phyloP scores from a whole-genome alignment of 2,113 vertebrate genomes.

The Labeo catla region DNA sequence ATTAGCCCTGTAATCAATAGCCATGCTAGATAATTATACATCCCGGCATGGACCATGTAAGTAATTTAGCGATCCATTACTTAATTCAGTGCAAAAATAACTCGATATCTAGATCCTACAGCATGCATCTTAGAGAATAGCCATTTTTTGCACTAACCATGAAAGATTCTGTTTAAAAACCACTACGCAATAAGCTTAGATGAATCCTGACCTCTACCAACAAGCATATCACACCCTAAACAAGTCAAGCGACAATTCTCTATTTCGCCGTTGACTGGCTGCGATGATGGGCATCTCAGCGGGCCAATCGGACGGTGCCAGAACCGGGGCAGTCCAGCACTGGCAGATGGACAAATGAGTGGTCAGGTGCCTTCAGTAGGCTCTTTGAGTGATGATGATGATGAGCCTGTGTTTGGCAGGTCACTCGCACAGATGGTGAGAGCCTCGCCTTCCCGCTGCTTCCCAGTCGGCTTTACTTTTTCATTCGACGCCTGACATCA shows the following conservation, averaged over 20 bases:
- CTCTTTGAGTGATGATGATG: constrained; percentile 70
- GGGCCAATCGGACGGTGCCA: constrained; percentile 44
- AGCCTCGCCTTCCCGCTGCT: constrained; percentile 65
- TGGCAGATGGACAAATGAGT: constrained; percentile 72
- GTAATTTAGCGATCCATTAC: constrained; percentile 48
- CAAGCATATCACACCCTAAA: background rate
- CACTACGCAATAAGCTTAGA: background rate
- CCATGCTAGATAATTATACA: constrained; percentile 46
- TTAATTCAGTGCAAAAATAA: constrained; percentile 40
- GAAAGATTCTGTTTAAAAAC: background rate
- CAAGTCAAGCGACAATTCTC: constrained; percentile 16
- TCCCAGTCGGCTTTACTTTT: constrained; percentile 60
- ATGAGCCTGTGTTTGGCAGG: constrained; percentile 72
- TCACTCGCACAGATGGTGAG: constrained; percentile 76
- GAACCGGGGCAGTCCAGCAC: constrained; percentile 57
- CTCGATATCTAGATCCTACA: constrained; percentile 33
- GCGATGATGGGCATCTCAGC: constrained; percentile 38
- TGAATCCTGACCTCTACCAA: background rate
- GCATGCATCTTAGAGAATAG: background rate
- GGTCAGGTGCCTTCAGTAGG: constrained; percentile 66
- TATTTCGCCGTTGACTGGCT: constrained; percentile 33
- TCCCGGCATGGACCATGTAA: constrained; percentile 37
- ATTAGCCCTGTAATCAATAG: constrained; percentile 59
- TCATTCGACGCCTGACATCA: constrained; percentile 59
- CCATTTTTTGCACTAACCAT: background rate